Conservation (phyloP, 1,140 invertebrate species). For the Drosophila nigromelanica region DNA sequence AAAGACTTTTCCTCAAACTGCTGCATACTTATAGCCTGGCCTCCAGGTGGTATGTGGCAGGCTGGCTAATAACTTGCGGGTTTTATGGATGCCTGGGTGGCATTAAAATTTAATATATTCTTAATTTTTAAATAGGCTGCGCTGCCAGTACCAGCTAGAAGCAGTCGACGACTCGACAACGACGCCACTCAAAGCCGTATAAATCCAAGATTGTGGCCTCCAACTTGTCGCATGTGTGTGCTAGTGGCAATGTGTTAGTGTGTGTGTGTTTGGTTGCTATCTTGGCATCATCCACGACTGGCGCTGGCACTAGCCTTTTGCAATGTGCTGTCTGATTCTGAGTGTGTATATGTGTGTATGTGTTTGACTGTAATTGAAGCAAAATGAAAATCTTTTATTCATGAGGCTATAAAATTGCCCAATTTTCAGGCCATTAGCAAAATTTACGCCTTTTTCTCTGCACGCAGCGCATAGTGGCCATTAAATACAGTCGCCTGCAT, state of each 20-base stretch:
- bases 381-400: constrained; percentile 84
- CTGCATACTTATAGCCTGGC: constrained; percentile 4
- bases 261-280: constrained; percentile 58
- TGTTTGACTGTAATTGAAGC: constrained; percentile 83
- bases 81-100: constrained; percentile 37
- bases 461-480: constrained; percentile 79
- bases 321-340: constrained; percentile 22
- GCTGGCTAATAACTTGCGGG: constrained; percentile 66
- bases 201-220: constrained; percentile 80
- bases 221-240: constrained; percentile 73
- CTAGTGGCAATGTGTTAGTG: constrained; percentile 25
- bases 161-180: constrained; percentile 24
- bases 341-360: constrained; percentile 39
- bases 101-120: constrained; percentile 76
- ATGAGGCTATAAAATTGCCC: constrained; percentile 84
- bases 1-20: constrained; percentile 11
- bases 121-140: constrained; percentile 78
- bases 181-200: constrained; percentile 77
- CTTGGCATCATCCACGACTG: constrained; percentile 75
- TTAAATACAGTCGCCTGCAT: constrained; percentile 81
- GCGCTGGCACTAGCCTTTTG: constrained; percentile 43
- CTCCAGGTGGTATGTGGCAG: constrained; percentile 26
- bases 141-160: constrained; percentile 38
- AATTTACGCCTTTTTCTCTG: constrained; percentile 83
- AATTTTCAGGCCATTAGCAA: constrained; percentile 84